A percentile compares a stretch with the other conserved stretches of the same genome.
Conservation (phyloP, 2,113 vertebrate species). For the Passer domesticus region DNA sequence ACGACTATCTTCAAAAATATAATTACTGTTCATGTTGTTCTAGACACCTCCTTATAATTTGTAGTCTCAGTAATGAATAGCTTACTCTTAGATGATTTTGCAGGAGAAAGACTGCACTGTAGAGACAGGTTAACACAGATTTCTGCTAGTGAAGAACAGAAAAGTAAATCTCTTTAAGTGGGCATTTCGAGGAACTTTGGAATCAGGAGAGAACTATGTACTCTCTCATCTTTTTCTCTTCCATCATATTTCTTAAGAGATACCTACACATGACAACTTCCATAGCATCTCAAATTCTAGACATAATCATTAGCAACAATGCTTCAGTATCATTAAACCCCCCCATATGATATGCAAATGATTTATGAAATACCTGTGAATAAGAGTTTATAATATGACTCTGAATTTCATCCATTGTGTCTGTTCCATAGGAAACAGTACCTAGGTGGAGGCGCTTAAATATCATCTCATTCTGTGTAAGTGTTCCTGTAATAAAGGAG, state of each 20-base stretch:
- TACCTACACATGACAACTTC: not conserved
- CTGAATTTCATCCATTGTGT: constrained; percentile 99
- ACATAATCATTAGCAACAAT: not conserved
- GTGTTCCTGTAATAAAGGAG: constrained; percentile 82
- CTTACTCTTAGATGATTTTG: not conserved
- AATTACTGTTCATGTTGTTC: not conserved
- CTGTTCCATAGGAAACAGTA: constrained; percentile 93
- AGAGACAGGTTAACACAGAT: not conserved
- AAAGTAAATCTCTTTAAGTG: not conserved
- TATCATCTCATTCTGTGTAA: constrained; percentile 97
- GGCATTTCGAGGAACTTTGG: not conserved
- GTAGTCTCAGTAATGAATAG: not conserved
- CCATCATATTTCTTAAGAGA: not conserved
- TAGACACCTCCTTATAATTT: not conserved
- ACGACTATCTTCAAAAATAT: not conserved
- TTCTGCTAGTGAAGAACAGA: not conserved
- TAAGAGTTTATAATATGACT: constrained; percentile 86
- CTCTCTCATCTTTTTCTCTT: not conserved
- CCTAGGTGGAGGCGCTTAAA: constrained; percentile 96
- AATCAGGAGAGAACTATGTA: not conserved
- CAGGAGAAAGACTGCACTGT: not conserved
- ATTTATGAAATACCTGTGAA: constrained; percentile 77
- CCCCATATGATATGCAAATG: not conserved
- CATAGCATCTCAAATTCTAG: not conserved
- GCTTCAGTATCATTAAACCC: not conserved